Conservation (phyloP, 2,888 invertebrate genomes). For the Caenorhabditis macrosperma region DNA sequence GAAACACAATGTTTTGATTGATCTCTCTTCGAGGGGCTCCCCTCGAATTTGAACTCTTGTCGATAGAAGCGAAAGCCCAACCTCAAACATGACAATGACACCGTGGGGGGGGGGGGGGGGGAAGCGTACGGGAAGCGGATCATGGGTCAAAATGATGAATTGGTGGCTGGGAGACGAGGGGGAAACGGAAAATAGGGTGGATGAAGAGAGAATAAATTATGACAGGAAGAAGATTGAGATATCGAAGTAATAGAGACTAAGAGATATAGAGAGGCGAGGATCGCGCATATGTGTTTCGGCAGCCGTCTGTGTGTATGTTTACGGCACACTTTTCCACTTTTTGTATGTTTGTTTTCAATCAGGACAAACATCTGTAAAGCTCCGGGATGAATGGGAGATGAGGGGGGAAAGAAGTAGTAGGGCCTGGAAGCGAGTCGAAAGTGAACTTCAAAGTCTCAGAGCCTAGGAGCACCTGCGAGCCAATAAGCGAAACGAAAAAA, state of each 20-base stretch:
- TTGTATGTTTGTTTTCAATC: slow-evolving; percentile 53
- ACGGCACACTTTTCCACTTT: slow-evolving; percentile 47
- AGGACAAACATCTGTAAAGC: slow-evolving; percentile 55
- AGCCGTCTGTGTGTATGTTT: slow-evolving; percentile 48
- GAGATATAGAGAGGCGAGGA: neutral
- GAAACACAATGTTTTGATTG: neutral
- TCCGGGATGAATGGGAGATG: slow-evolving; percentile 13
- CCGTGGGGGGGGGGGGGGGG: too few species aligned
- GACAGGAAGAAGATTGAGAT: slow-evolving; percentile 33
- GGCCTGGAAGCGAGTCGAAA: neutral
- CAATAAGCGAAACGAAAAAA: too few species aligned
- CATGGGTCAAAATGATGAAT: slow-evolving; percentile 37
- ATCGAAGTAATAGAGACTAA: neutral
- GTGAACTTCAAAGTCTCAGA: too few species aligned
- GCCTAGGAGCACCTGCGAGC: too few species aligned
- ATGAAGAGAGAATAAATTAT: slow-evolving; percentile 44
- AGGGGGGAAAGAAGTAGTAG: neutral
- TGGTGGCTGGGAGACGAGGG: slow-evolving; percentile 4
- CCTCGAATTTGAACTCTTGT: too few species aligned
- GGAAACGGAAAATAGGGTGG: slow-evolving; percentile 1
- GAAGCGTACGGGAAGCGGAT: slow-evolving; percentile 20
- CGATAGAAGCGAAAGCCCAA: too few species aligned
- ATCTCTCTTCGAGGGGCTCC: too few species aligned
- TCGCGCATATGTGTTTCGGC: slow-evolving; percentile 56
- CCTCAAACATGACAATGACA: neutral